These are phyloP conservation scores for Anaspis maculata DNA, from an alignment of 2,888 invertebrate species.

Conservation along the genomic window DNA sequence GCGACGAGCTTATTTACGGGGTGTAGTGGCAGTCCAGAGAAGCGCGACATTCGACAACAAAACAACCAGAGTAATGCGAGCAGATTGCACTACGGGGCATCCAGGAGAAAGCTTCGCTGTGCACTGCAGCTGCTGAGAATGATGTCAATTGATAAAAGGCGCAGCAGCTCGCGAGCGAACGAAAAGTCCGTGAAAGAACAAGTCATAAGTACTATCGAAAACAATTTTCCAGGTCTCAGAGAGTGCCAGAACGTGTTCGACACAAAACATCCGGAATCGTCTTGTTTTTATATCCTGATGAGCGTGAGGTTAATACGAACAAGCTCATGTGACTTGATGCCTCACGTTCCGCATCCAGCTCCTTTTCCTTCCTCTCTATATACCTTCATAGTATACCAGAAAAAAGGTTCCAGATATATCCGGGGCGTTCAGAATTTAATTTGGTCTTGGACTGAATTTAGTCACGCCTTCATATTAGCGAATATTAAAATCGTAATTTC, in stretches of 20 bases:
- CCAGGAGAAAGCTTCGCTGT: no score
- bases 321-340: slow-evolving; percentile 9
- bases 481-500: slow-evolving; percentile 6
- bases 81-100: no score
- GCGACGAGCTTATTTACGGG: no score
- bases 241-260: slow-evolving; percentile 15
- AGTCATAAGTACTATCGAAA: slow-evolving; percentile 17
- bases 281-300: slow-evolving; percentile 16
- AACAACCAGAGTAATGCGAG: no score
- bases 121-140: no score
- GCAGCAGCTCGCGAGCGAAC: no score
- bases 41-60: no score
- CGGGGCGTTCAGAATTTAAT: slow-evolving; percentile 4
- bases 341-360: slow-evolving; percentile 12
- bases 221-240: slow-evolving; percentile 15
- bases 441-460: slow-evolving; percentile 4
- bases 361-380: slow-evolving; percentile 1
- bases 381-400: no score
- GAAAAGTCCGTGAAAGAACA: slow-evolving; percentile 10
- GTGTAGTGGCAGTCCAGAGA: no score
- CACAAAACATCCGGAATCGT: slow-evolving; percentile 14
- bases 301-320: slow-evolving; percentile 18
- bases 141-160: no score
- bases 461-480: slow-evolving; percentile 6
- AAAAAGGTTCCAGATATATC: slow-evolving; percentile 9